phyloP scores from a whole-genome alignment of 2,797 vertebrate genomes.

The Alectoris magna region DNA sequence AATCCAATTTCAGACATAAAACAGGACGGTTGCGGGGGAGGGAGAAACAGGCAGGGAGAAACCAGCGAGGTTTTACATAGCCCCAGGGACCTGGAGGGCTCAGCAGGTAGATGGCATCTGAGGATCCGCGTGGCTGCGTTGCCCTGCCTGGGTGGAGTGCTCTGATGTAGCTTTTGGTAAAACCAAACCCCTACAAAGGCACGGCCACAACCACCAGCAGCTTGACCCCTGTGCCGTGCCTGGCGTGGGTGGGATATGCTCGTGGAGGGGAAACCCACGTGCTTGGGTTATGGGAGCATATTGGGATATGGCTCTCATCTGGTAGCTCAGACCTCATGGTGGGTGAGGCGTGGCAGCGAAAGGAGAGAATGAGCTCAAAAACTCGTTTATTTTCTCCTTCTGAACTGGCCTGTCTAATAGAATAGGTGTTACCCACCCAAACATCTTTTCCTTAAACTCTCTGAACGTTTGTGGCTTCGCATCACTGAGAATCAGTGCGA shows the following conservation, averaged over 20 bases:
- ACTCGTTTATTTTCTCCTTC: accelerated
- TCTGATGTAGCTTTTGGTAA: background rate
- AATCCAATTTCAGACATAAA: conserved; percentile 37
- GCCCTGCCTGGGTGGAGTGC: background rate
- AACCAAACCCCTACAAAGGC: background rate
- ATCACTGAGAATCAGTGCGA: background rate
- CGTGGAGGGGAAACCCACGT: accelerated
- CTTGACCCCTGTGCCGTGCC: accelerated
- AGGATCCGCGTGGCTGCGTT: background rate
- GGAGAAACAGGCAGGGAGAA: conserved; percentile 2
- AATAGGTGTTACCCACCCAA: background rate
- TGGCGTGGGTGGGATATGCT: accelerated
- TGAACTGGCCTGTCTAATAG: accelerated
- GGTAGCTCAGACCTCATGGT: background rate
- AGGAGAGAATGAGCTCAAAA: background rate
- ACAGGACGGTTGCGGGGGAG: background rate
- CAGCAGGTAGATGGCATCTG: background rate
- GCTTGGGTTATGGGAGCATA: accelerated
- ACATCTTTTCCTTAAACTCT: background rate
- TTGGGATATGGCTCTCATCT: background rate
- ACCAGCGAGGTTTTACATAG: background rate
- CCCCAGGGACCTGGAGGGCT: background rate
- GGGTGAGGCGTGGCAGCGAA: accelerated
- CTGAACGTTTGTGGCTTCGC: background rate
- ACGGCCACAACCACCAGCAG: background rate